Evolutionary conservation across 1,140 invertebrate genomes (phyloP).

Genomic region (Idris sp.): DNA sequence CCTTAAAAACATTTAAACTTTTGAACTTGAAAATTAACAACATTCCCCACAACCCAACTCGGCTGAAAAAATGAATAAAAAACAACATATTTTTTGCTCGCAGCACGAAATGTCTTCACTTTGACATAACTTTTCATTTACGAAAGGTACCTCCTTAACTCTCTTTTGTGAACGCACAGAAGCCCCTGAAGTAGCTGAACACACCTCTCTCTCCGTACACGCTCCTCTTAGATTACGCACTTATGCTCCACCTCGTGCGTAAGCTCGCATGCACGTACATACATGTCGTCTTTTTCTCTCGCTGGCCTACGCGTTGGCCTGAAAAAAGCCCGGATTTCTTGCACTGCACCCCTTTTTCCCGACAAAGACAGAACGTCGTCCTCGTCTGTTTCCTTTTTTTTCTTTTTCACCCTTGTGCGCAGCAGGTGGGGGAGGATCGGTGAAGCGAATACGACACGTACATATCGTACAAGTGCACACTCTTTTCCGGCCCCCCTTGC

Average conservation of each 20-base stretch:
- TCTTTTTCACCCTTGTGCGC: conserved; percentile 36
- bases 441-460: conserved; percentile 74
- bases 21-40: too few species aligned
- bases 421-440: conserved; percentile 67
- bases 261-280: conserved; percentile 45
- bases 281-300: conserved; percentile 18
- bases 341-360: conserved; percentile 27
- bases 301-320: conserved; percentile 18
- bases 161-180: conserved; percentile 67
- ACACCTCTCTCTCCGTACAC: conserved; percentile 62
- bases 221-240: conserved; percentile 67
- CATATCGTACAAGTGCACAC: conserved; percentile 72
- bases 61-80: too few species aligned
- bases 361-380: neutral
- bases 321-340: conserved; percentile 31
- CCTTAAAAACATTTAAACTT: too few species aligned
- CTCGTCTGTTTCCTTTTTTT: conserved; percentile 8
- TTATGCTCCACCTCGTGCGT: conserved; percentile 57
- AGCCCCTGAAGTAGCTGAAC: conserved; percentile 72
- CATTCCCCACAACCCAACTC: too few species aligned
- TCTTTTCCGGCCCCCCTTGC: conserved; percentile 20
- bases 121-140: too few species aligned
- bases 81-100: too few species aligned
- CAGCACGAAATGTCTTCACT: too few species aligned
- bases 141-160: too few species aligned